Percentiles rank a stretch among this genome's conserved stretches.
Evolutionary conservation across 1,140 invertebrate genomes (phyloP).

Genomic region (Drosophila tsacasi): DNA sequence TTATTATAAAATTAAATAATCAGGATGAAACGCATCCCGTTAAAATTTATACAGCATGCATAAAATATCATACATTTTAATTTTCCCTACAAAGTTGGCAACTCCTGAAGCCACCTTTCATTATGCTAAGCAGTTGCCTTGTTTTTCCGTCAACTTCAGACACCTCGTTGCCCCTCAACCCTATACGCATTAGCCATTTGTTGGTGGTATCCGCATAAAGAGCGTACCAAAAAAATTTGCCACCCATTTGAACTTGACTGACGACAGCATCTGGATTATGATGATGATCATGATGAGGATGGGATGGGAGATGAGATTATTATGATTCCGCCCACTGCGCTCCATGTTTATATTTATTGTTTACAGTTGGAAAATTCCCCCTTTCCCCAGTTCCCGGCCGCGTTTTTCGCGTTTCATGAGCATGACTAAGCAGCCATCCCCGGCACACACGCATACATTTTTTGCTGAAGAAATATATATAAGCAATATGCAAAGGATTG

Average conservation of each 20-base stretch:
- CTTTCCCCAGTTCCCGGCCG: conserved; percentile 3
- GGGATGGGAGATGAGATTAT: conserved; percentile 29
- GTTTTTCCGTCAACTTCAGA: conserved; percentile 9
- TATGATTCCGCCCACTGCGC: conserved; percentile 39
- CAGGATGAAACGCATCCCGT: background rate
- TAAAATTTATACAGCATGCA: conserved; percentile 6
- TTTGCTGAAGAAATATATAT: conserved; percentile 55
- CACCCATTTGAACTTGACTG: conserved; percentile 61
- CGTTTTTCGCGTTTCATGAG: conserved; percentile 59
- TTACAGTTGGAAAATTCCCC: conserved; percentile 59
- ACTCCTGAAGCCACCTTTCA: conserved; percentile 14
- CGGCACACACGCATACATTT: conserved; percentile 13
- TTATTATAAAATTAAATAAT: background rate
- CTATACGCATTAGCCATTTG: conserved; percentile 38
- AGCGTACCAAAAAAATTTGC: conserved; percentile 41
- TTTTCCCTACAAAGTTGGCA: background rate
- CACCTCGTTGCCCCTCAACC: conserved; percentile 17
- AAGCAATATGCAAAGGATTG: conserved; percentile 61
- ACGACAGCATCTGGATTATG: conserved; percentile 47
- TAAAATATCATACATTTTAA: conserved; percentile 11
- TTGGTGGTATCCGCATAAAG: conserved; percentile 28
- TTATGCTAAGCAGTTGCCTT: conserved; percentile 15
- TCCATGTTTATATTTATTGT: conserved; percentile 66
- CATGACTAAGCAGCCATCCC: conserved; percentile 66
- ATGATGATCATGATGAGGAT: conserved; percentile 16